Base-by-base conservation (phyloP, 2,797 vertebrate species). In the Gadopsis bispinosus region DNA sequence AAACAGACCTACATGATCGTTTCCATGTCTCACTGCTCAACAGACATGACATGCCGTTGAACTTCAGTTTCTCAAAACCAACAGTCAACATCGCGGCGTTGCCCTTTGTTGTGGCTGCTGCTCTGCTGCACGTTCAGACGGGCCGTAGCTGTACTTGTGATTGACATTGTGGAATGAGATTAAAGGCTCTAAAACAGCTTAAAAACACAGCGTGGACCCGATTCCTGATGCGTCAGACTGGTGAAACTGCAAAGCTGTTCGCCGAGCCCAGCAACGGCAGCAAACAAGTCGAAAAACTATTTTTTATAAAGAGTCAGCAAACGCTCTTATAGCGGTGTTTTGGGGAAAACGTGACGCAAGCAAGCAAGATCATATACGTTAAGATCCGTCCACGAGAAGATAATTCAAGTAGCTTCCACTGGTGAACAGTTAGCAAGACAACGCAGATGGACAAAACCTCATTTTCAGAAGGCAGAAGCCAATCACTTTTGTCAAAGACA, bases 11-110 rank as follows among this genome's bases (percentile, higher is more conserved):
- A 43, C 47, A 20, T 26, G 47, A 43, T 19, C 7, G 39, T 58
- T 71, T 72, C 53, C 26, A 76, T 14, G 39, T 37, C 35, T 66
- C 43, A 20, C 20, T 70, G 60, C 54, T 55, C 43, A 47, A 59
- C 54, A 58, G 39, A 26, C 10, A 50, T 6, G 22, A 72, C 41
- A 39, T 8, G 45, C 14, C 20, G 10, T 17, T 58, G 29, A 67
- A 31, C 20, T 65, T 45, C 14, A 11, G 4, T 43, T 35, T 66
- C 20, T 58, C 35, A 45, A 74, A 54, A 13, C 39, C 47, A 35
- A 14, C 45, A 61, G 64, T 47, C 31, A 29, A n/a, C 62, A 19
- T 22, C 16, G 26, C 62, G 4, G 45, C 16, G 9, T 6, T 22
- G 55, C 10, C 16, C 35, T 39, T 50, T 61, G n/a, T 55, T 43